A percentile compares a stretch with the other conserved stretches of the same genome.
phyloP scores from a whole-genome alignment of 2,888 invertebrate genomes.

The Idaea dimidiata region DNA sequence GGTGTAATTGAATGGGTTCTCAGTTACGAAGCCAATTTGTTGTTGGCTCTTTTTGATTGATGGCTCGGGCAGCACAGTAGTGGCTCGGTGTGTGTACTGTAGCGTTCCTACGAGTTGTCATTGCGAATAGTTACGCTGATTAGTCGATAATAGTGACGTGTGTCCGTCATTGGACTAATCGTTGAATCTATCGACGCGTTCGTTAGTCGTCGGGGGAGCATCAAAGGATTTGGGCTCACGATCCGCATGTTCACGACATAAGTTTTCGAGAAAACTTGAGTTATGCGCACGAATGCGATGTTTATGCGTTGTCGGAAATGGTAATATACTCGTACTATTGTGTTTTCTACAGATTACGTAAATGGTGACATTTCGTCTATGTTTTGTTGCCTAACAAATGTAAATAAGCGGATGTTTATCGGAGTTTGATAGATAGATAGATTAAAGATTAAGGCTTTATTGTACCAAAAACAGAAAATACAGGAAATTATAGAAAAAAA shows the following conservation, averaged over 20 bases:
- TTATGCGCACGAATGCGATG: conserved; percentile 65
- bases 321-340: conserved; percentile 24
- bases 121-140: conserved; percentile 49
- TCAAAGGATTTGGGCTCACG: conserved; percentile 71
- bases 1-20: conserved; percentile 27
- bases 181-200: conserved; percentile 53
- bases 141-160: conserved; percentile 43
- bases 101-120: conserved; percentile 37
- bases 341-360: conserved; percentile 21
- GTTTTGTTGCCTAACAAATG: not conserved
- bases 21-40: conserved; percentile 31
- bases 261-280: conserved; percentile 68
- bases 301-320: conserved; percentile 25
- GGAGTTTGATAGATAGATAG: too few relatives aligned
- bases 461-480: too few relatives aligned
- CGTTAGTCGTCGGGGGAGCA: conserved; percentile 64
- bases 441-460: too few relatives aligned
- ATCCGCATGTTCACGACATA: conserved; percentile 59
- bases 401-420: not conserved
- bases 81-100: conserved; percentile 8
- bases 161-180: conserved; percentile 29
- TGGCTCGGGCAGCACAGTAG: conserved; percentile 23
- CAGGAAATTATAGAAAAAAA: too few relatives aligned
- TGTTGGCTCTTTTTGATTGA: conserved; percentile 30
- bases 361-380: conserved; percentile 1